Evolutionary conservation across 1,140 invertebrate genomes (phyloP).

Genomic region (Aphaenogaster floridana): DNA sequence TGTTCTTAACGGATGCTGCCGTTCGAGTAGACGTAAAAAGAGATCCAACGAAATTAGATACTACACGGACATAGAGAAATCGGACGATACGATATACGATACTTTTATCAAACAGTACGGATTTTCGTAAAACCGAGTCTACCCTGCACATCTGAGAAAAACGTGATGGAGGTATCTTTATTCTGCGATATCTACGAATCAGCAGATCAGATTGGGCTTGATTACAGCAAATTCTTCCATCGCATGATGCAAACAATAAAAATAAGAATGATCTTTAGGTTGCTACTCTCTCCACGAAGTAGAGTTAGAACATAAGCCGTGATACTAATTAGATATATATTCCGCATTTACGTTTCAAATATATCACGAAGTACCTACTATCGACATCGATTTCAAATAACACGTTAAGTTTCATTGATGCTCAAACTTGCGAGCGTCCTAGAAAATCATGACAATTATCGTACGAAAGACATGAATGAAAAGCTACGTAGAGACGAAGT

Average conservation of each 20-base stretch:
- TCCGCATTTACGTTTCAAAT: neutral
- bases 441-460: constrained; percentile 15
- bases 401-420: constrained; percentile 14
- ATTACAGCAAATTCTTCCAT: neutral
- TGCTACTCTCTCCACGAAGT: neutral
- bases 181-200: neutral
- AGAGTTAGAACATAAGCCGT: neutral
- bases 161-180: neutral
- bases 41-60: constrained; percentile 58
- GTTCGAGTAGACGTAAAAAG: constrained; percentile 57
- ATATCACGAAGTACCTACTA: neutral
- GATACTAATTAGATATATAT: neutral
- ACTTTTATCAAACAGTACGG: neutral
- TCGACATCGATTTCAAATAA: constrained; percentile 22
- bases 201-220: neutral
- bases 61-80: constrained; percentile 28
- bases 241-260: neutral
- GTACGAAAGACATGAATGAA: constrained; percentile 26
- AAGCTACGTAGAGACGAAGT: neutral
- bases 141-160: neutral
- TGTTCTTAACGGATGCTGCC: constrained; percentile 59
- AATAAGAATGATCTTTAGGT: neutral
- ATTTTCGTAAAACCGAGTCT: neutral
- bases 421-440: neutral
- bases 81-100: constrained; percentile 9